Evolutionary conservation across 1,140 invertebrate species (phyloP), one percentile per base, ranked within the genome.

Genomic region (Hesperophylax magnus): DNA sequence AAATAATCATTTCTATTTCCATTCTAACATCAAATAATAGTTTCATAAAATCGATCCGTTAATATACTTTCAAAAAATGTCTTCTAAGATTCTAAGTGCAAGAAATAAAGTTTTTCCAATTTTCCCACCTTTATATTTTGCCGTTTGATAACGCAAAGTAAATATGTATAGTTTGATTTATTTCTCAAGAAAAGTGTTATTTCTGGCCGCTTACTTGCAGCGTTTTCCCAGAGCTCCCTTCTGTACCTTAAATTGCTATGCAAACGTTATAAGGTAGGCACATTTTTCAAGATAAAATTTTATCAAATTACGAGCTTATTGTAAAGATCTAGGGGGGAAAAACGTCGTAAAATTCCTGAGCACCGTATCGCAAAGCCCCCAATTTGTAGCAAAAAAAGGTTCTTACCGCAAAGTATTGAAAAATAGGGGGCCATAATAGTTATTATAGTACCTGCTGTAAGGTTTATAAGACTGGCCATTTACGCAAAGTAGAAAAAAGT

Each of bases 261-360:
- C 27, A 65, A 65, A 65, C 39, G 24, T 47, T n/a, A 75, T 58
- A 58, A 75, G 52, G 71, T 58, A 24, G 20, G 71, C 53, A 52
- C 39, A 71, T 75, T 75, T 74, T 58, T 56, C 9, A 27, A 31
- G 53, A 65, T 47, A 63, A 77, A 63, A 47, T 63, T 75, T 24
- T 75, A 75, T 75, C 11, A 58, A 75, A 24, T 75, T 75, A 75
- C 53, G 71, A 56, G 71, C 52, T 74, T 75, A 24, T 75, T 75
- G 71, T 75, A 56, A 27, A 31, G 54, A 75, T 31, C 22, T 54
- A 39, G 52, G 71, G 24, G 8, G 54, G 22, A 75, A 75, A 31
- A 71, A 75, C 8, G 71, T 75, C 52, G 71, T 56, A 75, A 58
- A 58, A 75, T 72, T 72, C 69, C 27, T 53, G 15, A 72, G 69